These are phyloP conservation scores for Paradoxurus hermaphroditus DNA, from an alignment of 2,113 vertebrate species.

Conservation along the genomic window DNA sequence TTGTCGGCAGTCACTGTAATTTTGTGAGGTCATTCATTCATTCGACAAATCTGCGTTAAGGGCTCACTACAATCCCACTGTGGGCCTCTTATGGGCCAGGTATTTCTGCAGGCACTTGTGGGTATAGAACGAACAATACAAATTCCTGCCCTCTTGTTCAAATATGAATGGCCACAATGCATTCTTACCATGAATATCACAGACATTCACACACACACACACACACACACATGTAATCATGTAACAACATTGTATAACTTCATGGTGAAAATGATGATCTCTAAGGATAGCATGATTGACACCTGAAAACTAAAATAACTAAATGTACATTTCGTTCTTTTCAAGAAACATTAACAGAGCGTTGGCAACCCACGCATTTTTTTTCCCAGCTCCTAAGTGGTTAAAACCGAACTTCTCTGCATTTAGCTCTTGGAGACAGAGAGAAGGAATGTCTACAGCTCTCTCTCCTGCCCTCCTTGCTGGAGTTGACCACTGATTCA, in stretches of 20 bases:
- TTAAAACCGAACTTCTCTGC: not conserved
- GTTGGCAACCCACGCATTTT: not conserved
- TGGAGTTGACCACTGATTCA: not conserved
- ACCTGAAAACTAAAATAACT: slow-evolving; percentile 36
- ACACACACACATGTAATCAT: not conserved
- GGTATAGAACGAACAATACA: not conserved
- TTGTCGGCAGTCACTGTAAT: not conserved
- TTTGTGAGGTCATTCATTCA: not conserved
- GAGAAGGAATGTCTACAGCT: not conserved
- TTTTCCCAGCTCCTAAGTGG: not conserved
- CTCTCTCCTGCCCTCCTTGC: not conserved
- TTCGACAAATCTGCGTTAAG: not conserved
- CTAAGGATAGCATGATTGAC: not conserved
- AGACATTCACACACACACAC: not conserved
- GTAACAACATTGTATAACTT: not conserved
- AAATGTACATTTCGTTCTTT: not conserved
- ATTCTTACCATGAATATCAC: not conserved
- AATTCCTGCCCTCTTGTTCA: not conserved
- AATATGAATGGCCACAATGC: not conserved
- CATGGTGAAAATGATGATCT: not conserved
- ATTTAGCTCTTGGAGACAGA: not conserved
- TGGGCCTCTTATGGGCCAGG: not conserved
- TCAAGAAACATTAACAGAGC: not conserved
- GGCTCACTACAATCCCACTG: not conserved
- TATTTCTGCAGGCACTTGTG: not conserved